Conservation (phyloP, 2,888 invertebrate species). For the Ochropleura leucogaster region DNA sequence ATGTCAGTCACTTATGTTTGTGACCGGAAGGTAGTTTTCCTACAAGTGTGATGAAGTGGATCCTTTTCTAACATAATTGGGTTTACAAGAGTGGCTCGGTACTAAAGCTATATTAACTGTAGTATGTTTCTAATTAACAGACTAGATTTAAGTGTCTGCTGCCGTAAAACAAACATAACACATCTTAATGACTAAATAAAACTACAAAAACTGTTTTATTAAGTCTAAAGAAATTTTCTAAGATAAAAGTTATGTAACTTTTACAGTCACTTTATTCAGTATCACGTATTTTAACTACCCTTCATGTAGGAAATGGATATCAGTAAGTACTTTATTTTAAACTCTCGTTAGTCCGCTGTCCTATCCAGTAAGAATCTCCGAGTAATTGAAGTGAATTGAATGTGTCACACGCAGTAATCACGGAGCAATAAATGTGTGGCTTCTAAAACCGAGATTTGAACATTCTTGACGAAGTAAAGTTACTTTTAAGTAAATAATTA, state of each 20-base stretch:
- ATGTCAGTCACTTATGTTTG: background rate
- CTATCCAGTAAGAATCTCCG: slow-evolving; percentile 17
- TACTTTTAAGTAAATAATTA: no score
- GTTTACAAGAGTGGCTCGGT: background rate
- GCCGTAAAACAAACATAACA: slow-evolving; percentile 14
- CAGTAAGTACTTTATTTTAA: slow-evolving; percentile 11
- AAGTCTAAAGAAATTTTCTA: slow-evolving; percentile 14
- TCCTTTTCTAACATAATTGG: background rate
- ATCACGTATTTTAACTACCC: slow-evolving; percentile 13
- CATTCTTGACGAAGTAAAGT: no score
- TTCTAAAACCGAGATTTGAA: slow-evolving; percentile 1
- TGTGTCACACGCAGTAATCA: slow-evolving; percentile 36
- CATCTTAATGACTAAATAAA: slow-evolving; percentile 30
- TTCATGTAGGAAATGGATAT: slow-evolving; percentile 33
- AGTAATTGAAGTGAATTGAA: slow-evolving; percentile 48
- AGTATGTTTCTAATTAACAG: slow-evolving; percentile 3
- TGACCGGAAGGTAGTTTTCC: background rate
- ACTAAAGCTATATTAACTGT: background rate
- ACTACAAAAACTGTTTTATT: slow-evolving; percentile 1
- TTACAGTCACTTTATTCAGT: background rate
- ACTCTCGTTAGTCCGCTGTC: slow-evolving; percentile 9
- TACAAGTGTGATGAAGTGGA: background rate
- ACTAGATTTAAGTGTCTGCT: background rate
- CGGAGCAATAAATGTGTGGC: slow-evolving; percentile 13
- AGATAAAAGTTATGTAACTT: slow-evolving; percentile 3